A percentile compares a stretch with the other conserved stretches of the same genome.
phyloP scores from a whole-genome alignment of 2,113 vertebrate species.

The Falco punctatus region DNA sequence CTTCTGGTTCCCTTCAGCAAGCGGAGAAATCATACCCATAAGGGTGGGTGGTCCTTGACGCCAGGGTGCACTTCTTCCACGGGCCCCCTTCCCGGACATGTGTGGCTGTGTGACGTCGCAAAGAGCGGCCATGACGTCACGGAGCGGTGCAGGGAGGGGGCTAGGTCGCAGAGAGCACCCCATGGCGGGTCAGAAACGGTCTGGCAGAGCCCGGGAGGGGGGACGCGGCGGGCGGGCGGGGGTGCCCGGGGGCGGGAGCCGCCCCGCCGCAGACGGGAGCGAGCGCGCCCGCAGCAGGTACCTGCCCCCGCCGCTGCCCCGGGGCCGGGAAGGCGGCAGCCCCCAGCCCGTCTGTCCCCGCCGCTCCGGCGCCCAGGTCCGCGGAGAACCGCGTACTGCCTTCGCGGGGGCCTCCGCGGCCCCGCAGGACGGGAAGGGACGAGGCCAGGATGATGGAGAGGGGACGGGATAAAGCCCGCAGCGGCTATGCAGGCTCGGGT shows the following conservation, averaged over 20 bases:
- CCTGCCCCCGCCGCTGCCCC: background rate
- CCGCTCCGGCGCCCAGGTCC: background rate
- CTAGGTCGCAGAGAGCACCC: background rate
- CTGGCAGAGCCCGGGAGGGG: background rate
- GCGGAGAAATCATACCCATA: rapidly evolving
- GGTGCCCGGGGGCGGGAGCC: background rate
- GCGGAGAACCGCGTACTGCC: background rate
- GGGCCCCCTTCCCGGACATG: rapidly evolving
- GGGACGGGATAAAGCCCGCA: background rate
- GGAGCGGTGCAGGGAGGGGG: background rate
- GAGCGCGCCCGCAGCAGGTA: background rate
- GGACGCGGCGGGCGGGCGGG: background rate
- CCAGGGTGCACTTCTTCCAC: too few species aligned
- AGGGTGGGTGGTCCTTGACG: rapidly evolving
- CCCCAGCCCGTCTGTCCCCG: background rate
- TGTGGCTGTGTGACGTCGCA: background rate
- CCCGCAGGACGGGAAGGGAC: background rate
- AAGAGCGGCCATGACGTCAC: background rate
- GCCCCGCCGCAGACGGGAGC: background rate
- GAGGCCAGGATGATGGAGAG: background rate
- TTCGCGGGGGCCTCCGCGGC: too few species aligned
- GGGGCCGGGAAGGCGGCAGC: too few species aligned
- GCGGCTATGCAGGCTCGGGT: background rate
- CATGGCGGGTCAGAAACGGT: background rate
- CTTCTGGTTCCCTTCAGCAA: background rate